phyloP scores from a whole-genome alignment of 2,113 vertebrate genomes.

The Pristiophorus japonicus region DNA sequence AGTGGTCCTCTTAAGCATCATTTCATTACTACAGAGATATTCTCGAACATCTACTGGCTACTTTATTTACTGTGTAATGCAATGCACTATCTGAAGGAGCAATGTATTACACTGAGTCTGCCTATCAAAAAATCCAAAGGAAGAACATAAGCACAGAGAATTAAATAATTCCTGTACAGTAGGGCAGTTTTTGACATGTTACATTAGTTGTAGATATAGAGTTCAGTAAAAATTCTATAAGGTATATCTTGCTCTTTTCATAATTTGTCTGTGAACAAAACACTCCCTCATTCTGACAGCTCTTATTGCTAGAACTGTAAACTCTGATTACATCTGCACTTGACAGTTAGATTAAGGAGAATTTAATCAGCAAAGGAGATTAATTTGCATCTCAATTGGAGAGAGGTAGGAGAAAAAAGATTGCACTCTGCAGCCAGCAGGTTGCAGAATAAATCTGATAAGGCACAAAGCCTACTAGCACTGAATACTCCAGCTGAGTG shows the following conservation, averaged over 20 bases:
- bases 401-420: conserved; percentile 65
- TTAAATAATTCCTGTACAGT: not conserved
- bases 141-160: not conserved
- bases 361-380: conserved; percentile 87
- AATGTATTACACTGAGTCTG: not conserved
- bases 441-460: conserved; percentile 75
- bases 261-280: not conserved
- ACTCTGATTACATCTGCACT: conserved; percentile 86
- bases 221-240: not conserved
- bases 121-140: not conserved
- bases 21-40: not conserved
- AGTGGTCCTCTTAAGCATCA: not conserved
- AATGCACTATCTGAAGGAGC: not conserved
- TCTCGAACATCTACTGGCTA: not conserved
- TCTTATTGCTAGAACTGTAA: conserved; percentile 48
- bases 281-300: conserved; percentile 10
- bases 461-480: conserved; percentile 66
- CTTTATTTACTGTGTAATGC: not conserved
- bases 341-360: conserved; percentile 84
- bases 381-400: conserved; percentile 93
- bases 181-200: not conserved
- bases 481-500: conserved; percentile 65
- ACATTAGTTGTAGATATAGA: not conserved
- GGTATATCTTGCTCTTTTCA: not conserved
- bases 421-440: conserved; percentile 62